Base-by-base conservation (phyloP, 2,113 vertebrate genomes). In the Argyrosomus japonicus region DNA sequence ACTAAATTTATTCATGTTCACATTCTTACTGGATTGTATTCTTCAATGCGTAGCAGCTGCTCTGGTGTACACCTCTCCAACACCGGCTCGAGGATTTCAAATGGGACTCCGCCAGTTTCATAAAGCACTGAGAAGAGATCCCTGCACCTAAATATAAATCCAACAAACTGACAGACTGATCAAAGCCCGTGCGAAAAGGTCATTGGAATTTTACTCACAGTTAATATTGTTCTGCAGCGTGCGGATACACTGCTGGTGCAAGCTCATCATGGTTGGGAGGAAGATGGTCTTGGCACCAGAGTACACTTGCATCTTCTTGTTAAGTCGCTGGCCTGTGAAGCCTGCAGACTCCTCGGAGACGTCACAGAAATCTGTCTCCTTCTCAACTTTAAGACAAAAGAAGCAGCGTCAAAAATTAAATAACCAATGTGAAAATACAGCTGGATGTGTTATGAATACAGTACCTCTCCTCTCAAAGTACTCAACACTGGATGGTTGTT, bases 261-360 rank as follows among this genome's bases (percentile, higher is more conserved):
- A 85, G 0, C 95, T 95, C 88, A 97, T 95, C 97, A 98, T 97
- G 85, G 95, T 82, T 0, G 95, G 95, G 58, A 97, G 95, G 79
- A 87, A 96, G 17, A 69, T 56, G 0, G 93, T 81, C 92, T 97
- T 98, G 11, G 94, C 92, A 7, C 97, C 97, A 0, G 97, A 98
- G 84, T 97, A 97, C 61, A 98, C 96, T 27, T 96, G 96, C 96
- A 98, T 97, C 91, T 97, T 98, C 76, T 77, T 96, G 89, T 97
- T 97, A 6, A 96, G 84, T 32, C 97, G 92, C 56, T 93, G 95
- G n/a, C 97, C 96, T 3, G 95, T 96, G 87, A 97, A 97, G 27
- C 91, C 86, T 27, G 64, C 47, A 0, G 79, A 58, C 15, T 97
- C 96, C 54, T 94, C 95, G 2, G 79, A 63, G 60, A 67, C 25